Conservation (phyloP, 2,113 vertebrate genomes). For the Raphicerus campestris region DNA sequence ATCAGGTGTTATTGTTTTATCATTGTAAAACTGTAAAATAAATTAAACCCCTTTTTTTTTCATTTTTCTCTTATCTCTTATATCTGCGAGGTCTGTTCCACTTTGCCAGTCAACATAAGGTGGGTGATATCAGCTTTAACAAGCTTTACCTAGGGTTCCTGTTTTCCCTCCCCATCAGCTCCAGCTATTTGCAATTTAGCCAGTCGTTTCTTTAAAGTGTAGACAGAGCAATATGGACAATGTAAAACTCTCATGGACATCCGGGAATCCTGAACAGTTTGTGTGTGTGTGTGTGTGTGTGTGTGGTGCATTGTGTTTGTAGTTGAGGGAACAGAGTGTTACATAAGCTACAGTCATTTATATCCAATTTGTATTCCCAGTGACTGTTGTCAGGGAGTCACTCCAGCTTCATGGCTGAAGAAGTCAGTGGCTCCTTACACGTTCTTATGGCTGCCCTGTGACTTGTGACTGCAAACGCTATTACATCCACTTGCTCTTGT, state of each 20-base stretch:
- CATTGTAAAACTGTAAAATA: conserved; percentile 58
- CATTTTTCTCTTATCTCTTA: conserved; percentile 53
- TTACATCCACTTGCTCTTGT: background rate
- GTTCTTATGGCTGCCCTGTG: background rate
- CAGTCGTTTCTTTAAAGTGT: background rate
- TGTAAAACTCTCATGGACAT: background rate
- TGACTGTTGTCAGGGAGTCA: background rate
- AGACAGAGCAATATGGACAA: background rate
- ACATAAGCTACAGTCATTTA: background rate
- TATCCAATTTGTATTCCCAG: background rate
- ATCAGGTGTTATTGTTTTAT: conserved; percentile 73
- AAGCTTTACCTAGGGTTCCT: background rate
- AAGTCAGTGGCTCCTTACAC: background rate
- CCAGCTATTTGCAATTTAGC: background rate
- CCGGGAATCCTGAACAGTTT: background rate
- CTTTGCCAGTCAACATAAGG: background rate
- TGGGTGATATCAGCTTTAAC: background rate
- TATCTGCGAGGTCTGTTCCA: background rate
- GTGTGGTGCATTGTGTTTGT: background rate
- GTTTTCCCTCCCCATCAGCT: background rate
- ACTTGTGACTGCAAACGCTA: background rate
- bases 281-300: background rate
- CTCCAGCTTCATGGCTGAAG: background rate
- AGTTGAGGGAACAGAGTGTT: background rate
- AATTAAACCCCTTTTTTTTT: conserved; percentile 71